Percentiles rank a stretch among this genome's conserved stretches.
These are phyloP conservation scores for Papilio xuthus DNA, from an alignment of 1,140 invertebrate genomes.

Conservation along the genomic window DNA sequence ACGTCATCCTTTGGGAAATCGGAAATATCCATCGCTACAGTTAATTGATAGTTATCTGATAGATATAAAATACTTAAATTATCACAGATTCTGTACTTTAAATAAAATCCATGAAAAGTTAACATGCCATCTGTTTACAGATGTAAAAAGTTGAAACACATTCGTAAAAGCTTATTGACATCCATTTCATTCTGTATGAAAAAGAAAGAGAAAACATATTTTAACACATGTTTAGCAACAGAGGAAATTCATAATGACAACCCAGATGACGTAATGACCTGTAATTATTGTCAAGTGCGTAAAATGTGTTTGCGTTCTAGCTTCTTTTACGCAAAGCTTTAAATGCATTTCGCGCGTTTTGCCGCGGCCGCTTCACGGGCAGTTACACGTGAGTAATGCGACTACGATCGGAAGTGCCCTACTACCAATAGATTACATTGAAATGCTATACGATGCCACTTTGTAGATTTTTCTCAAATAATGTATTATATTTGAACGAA, in stretches of 20 bases:
- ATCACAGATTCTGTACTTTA: no score
- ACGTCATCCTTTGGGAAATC: slow-evolving; percentile 5
- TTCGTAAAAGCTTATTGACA: no score
- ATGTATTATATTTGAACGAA: not conserved
- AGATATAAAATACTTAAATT: not conserved
- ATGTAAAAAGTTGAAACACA: no score
- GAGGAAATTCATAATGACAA: no score
- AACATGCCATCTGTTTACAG: no score
- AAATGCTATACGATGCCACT: not conserved
- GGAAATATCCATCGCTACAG: not conserved
- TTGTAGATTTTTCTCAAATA: slow-evolving; percentile 2
- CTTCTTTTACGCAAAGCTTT: not conserved
- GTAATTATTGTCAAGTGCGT: no score
- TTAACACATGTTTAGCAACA: no score
- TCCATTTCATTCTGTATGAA: no score
- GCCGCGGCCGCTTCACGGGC: not conserved
- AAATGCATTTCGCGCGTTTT: not conserved
- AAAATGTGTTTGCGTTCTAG: no score
- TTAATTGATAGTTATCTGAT: not conserved
- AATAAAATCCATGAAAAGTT: no score
- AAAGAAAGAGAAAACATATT: no score
- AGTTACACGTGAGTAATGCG: slow-evolving; percentile 9
- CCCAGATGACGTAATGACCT: no score
- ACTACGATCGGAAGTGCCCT: not conserved
- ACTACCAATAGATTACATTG: slow-evolving; percentile 5